Percentiles rank a stretch among this genome's conserved stretches.
Conservation (phyloP, 2,888 invertebrate species). For the Tipula lateralis region DNA sequence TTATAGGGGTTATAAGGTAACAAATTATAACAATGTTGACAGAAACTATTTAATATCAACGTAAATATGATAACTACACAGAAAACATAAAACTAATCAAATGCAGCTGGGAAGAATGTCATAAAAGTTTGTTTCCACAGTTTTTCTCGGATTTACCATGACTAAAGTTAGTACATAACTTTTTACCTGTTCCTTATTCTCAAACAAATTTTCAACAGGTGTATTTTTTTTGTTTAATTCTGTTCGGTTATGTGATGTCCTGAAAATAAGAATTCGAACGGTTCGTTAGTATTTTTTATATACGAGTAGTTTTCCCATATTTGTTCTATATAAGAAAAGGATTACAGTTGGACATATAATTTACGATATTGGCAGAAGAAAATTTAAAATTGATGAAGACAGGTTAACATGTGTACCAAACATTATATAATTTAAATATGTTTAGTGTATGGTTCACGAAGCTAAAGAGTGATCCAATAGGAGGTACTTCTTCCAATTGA, state of each 20-base stretch:
- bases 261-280: not conserved
- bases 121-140: not conserved
- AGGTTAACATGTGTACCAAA: not conserved
- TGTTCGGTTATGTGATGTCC: not conserved
- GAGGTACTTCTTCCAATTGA: no score
- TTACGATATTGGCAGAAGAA: not conserved
- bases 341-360: no score
- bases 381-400: not conserved
- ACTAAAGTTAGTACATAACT: not conserved
- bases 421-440: not conserved
- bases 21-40: no score
- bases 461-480: no score
- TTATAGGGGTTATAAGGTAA: no score
- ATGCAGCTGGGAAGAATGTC: not conserved
- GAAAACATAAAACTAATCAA: not conserved
- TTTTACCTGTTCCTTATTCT: not conserved
- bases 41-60: no score
- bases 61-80: not conserved
- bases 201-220: not conserved
- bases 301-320: not conserved
- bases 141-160: not conserved
- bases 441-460: not conserved
- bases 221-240: not conserved
- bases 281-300: not conserved
- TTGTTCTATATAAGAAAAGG: no score